Evolutionary conservation across 2,888 invertebrate species (phyloP), one percentile per base, ranked within the genome.

Genomic region (Drosophila pseudotakahashii): DNA sequence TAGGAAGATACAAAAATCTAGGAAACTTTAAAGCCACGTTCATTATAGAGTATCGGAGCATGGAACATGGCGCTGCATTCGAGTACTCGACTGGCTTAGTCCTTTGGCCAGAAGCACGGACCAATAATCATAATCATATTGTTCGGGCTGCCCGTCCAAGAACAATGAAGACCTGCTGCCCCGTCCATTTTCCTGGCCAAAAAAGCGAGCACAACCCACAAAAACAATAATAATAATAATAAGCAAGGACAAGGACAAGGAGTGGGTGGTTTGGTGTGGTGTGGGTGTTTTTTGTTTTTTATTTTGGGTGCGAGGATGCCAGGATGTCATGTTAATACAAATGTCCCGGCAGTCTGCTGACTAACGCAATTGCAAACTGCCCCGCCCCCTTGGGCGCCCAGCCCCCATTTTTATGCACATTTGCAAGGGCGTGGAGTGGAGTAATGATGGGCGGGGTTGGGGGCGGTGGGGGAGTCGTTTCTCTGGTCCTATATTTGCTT

Each of bases 41-140:
- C 5, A 10, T 36, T 50, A 13, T 4, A 51, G 54, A 53, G 50
- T 71, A 42, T 32, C 1, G 11, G 7, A 7, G n/a, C 41, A 10
- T 7, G 23, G 9, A 32, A n/a, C 45, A 41, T 7, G 41, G 14
- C 51, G 51, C 60, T 73, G 71, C 73, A 76, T 11, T 34, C 53
- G 54, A 83, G 77, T 81, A 54, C 10, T 53, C 47, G 57, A 86
- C 84, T 81, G 75, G 81, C 84, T 83, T 78, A 78, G 87, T 61
- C 53, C 71, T 68, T 26, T 69, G 75, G 73, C 73, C 77, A 69
- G 71, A 51, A 51, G 54, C 66, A 61, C 13, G 71, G 41, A 50
- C 58, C 69, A 84, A 81, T 86, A 81, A 83, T 81, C 87, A 87
- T 87, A 81, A 81, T 81, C 87, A 87, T 87, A 81, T 84, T 84